Percentiles rank a stretch among this genome's conserved stretches.
Evolutionary conservation across 1,140 invertebrate species (phyloP).

Genomic region (Rhizoglyphus robini): DNA sequence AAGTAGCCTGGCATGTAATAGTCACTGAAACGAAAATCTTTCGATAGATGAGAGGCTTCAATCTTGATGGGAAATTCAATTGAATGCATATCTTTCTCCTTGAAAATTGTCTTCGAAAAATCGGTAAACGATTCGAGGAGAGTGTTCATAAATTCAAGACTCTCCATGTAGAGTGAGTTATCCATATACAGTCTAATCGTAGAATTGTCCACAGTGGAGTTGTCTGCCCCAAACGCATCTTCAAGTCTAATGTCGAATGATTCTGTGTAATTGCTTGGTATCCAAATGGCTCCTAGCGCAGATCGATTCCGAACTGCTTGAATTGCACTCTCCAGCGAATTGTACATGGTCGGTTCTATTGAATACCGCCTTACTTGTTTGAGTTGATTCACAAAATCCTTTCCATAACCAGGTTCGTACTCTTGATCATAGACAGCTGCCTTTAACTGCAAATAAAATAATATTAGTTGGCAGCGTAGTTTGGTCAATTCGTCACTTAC

Average conservation of each 20-base stretch:
- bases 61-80: conserved; percentile 41
- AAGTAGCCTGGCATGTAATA: conserved; percentile 17
- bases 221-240: neutral
- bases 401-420: conserved; percentile 13
- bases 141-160: conserved; percentile 17
- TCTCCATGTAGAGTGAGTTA: conserved; percentile 17
- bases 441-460: conserved; percentile 4
- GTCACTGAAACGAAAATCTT: conserved; percentile 6
- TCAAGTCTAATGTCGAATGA: conserved; percentile 14
- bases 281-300: conserved; percentile 18
- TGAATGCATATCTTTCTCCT: conserved; percentile 10
- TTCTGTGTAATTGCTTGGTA: conserved; percentile 20
- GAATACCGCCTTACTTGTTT: neutral
- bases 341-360: conserved; percentile 8
- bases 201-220: conserved; percentile 26
- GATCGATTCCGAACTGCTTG: conserved; percentile 15
- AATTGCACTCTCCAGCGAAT: conserved; percentile 12
- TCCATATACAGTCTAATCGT: conserved; percentile 29
- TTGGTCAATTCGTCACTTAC: neutral
- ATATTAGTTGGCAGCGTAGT: neutral
- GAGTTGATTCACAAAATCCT: conserved; percentile 7
- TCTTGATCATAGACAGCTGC: conserved; percentile 50
- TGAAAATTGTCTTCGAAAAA: conserved; percentile 26
- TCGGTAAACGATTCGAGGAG: conserved; percentile 22
- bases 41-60: conserved; percentile 46